Base-by-base conservation (phyloP, 2,113 vertebrate species). In the Natator depressus region DNA sequence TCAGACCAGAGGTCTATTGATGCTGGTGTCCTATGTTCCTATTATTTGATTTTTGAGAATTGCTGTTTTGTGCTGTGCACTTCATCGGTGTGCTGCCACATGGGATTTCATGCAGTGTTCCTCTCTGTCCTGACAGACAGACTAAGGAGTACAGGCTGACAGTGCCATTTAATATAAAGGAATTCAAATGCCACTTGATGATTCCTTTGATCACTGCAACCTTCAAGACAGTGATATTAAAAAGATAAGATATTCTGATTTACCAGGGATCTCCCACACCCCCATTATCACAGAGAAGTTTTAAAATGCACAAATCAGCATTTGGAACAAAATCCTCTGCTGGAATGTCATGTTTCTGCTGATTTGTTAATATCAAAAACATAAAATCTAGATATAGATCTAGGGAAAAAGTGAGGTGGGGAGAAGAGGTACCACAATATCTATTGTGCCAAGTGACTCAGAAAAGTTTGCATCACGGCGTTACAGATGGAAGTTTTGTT, bases 221-320 rank as follows among this genome's bases (percentile, higher is more conserved):
- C 54, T 0, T 29, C 27, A 8, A 75, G 85, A 91, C 7, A 84
- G 1, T 20, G 42, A 6, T n/a, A 55, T 14, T 13, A 3, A 79
- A 69, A 49, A 17, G 8, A 22, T 4, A 5, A 47, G 10, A 65
- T 29, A 25, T 38, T 49, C n/a, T 38, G 65, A 38, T 65, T 88
- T 55, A 7, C 5, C 11, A 17, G 16, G 31, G 19, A 54, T 20
- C 49, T 6, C 62, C 0, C 1, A 4, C 69, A 3, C 65, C 9
- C 8, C 19, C n/a, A 72, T 22, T 72, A 38, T 72, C 65, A 82
- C 55, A 38, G 10, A 14, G 1, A 84, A 59, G 46, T 35, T 10
- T 0, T 0, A 16, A 19, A 2, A 4, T 65, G 80, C 53, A 65
- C 5, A 22, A 46, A 1, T 0, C 19, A 31, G 3, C 14, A 17